Base-by-base conservation (phyloP, 2,113 vertebrate species). In the Ascaphus truei region DNA sequence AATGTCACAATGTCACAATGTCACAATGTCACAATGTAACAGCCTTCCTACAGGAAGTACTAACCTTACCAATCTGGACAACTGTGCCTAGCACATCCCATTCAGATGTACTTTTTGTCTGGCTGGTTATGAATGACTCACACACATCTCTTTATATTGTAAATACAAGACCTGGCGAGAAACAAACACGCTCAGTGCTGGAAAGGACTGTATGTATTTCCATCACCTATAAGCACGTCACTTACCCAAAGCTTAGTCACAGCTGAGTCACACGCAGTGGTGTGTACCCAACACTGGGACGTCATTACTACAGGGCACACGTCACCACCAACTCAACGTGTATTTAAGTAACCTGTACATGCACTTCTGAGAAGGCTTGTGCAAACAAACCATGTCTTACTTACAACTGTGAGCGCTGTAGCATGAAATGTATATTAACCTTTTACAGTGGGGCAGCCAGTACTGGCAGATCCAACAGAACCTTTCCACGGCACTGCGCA, bases 381-480 rank as follows among this genome's bases (percentile, higher is more conserved):
- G 15, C 43, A 68, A 68, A 50, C 66, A 68, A 48, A 22, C 55
- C 30, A 58, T 36, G 33, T 58, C 48, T 26, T 55, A 11, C 41
- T 50, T 30, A 51, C 22, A 68, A 30, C 43, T 48, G 30, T 27
- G 29, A 6, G 43, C 43, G 50, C 27, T 41, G 41, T 39, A 68
- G 55, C 43, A 41, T 68, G 66, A 68, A 59, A 36, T 15, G 31
- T 50, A 23, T 22, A 39, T 50, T 60, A 68, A 68, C 66, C 66
- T 60, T 68, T 51, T n/a, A 60, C 41, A 29, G n/a, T n/a, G n/a
- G n/a, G n/a, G n/a, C 45, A 16, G 51, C 15, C 4, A 8, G 50
- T 5, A 39, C 66, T 50, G 23, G 43, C 43, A 51, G 53, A 25
- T 45, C 47, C 48, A 26, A 10, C 57, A 10, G 16, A 48, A 4